Evolutionary conservation across 1,140 invertebrate species (phyloP), one percentile per base, ranked within the genome.

Genomic region (Drosophila dunni): DNA sequence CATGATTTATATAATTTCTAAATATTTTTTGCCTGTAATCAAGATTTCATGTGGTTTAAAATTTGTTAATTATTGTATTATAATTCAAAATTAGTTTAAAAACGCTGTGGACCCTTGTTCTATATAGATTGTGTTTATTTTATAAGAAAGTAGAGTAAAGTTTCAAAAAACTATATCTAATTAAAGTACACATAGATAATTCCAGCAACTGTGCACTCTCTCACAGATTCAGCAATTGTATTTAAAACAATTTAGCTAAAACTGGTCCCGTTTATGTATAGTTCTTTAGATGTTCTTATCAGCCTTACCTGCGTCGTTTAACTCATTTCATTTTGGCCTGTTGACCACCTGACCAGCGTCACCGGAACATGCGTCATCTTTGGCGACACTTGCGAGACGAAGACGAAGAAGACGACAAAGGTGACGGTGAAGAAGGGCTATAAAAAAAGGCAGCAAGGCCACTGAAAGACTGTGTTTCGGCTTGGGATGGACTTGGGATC

Each of bases 361-460:
- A 63, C 44, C 58, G 71, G 67, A 67, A 81, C 80, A 78, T 89
- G 85, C 81, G 80, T 89, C 84, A 89, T 84, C 80, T 81, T 84
- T 89, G 84, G 84, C 84, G 80, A 89, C 81, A 78, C 62, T 66
- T 80, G 63, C 70, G 60, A 75, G 75, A 75, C 81, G 38, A n/a
- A 44, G 54, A 58, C 61, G 24, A 8, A 29, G 42, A n/a, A 2
- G 17, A n/a, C 20, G 13, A 8, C 20, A 29, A 34, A 38, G 66
- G 40, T 13, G 57, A 61, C 20, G 60, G 60, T 29, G 15, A 51
- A 34, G 38, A 29, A 33, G 38, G 81, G 58, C 75, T 72, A 76
- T 86, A 84, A 89, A 84, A 84, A 81, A 68, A 29, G 24, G 50
- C 13, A 64, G 42, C 62, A 78, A 84, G 81, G 69, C 68, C 48